phyloP scores from a whole-genome alignment of 2,113 vertebrate species.

The Tursiops truncatus region DNA sequence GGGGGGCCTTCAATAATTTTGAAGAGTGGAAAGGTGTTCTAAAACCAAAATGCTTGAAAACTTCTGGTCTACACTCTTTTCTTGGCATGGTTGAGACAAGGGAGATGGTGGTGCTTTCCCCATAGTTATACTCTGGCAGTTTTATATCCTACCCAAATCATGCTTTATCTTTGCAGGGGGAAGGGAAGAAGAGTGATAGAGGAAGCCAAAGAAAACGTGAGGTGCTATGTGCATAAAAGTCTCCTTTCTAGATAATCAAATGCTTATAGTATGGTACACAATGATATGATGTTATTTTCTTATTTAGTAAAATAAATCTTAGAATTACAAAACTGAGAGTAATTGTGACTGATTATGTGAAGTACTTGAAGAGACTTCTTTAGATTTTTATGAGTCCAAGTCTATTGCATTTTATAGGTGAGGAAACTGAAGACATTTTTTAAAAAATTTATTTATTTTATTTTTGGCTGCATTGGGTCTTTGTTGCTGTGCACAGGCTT shows the following conservation, averaged over 20 bases:
- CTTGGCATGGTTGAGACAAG: background rate
- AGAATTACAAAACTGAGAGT: background rate
- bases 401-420: background rate
- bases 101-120: background rate
- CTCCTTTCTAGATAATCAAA: background rate
- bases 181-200: background rate
- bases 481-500: no score
- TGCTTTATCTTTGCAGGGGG: background rate
- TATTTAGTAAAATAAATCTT: background rate
- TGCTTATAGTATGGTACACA: no score
- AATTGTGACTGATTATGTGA: background rate
- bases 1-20: background rate
- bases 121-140: background rate
- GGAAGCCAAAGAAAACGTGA: background rate
- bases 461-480: no score
- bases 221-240: background rate
- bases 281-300: no score
- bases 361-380: background rate
- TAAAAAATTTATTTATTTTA: no score
- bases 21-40: background rate
- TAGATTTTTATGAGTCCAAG: background rate
- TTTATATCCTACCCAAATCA: background rate
- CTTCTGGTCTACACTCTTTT: background rate
- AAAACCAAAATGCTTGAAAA: background rate
- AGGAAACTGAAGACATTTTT: background rate